phyloP scores from a whole-genome alignment of 2,113 vertebrate genomes.

The Taxidea taxus region DNA sequence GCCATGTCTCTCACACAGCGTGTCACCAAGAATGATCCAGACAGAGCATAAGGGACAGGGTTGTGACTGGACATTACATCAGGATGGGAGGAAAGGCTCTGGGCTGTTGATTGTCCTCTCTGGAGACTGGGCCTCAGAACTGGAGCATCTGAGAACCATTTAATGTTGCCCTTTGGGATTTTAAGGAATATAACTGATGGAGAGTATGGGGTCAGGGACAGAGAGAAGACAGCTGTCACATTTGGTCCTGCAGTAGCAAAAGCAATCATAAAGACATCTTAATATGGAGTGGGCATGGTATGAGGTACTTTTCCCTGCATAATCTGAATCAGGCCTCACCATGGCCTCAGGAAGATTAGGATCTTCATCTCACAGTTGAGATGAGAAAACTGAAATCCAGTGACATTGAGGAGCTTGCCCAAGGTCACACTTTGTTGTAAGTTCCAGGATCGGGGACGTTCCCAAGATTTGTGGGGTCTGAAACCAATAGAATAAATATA shows the following conservation, averaged over 20 bases:
- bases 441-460: not conserved
- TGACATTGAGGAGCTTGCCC: not conserved
- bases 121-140: not conserved
- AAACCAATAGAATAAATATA: not conserved
- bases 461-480: not conserved
- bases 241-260: not conserved
- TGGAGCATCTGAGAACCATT: not conserved
- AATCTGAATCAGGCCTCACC: not conserved
- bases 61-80: no score
- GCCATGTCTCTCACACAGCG: not conserved
- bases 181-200: not conserved
- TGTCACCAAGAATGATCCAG: not conserved
- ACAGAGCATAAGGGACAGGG: not conserved
- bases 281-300: rapidly evolving
- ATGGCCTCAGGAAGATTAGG: no score
- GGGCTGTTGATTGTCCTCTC: not conserved
- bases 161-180: not conserved
- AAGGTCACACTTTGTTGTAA: not conserved
- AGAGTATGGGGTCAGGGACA: no score
- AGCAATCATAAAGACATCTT: no score
- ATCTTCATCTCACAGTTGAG: not conserved
- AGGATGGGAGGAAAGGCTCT: not conserved
- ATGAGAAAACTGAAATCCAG: not conserved
- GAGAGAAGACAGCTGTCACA: not conserved
- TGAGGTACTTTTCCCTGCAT: not conserved